Evolutionary conservation across 2,888 invertebrate species (phyloP).

Genomic region (Calameuta idolon): DNA sequence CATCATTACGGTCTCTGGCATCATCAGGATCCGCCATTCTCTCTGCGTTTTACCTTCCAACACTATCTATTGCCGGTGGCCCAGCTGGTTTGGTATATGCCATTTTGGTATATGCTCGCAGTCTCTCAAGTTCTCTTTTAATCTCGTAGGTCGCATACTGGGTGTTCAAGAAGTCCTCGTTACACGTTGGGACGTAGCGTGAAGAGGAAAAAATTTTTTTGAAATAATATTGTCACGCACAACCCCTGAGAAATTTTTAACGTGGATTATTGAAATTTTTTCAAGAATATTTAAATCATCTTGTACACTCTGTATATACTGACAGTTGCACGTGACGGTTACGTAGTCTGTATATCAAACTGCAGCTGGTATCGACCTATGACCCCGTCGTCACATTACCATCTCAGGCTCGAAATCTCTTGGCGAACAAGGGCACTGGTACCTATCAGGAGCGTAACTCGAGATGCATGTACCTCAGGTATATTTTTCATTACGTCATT

Average conservation of each 20-base stretch:
- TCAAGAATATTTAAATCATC: background rate
- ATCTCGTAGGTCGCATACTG: background rate
- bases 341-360: background rate
- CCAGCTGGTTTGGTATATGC: background rate
- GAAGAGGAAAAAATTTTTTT: background rate
- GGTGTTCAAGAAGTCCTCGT: background rate
- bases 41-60: background rate
- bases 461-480: background rate
- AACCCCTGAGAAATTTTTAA: background rate
- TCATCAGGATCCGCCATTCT: background rate
- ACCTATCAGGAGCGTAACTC: background rate
- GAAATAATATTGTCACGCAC: background rate
- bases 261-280: background rate
- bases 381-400: background rate
- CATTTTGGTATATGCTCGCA: background rate
- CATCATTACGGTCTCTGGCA: conserved; percentile 20
- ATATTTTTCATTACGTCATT: background rate
- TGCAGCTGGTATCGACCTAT: conserved; percentile 8
- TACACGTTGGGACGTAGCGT: background rate
- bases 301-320: background rate
- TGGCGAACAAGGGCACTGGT: conserved; percentile 6
- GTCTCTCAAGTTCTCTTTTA: background rate
- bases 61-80: background rate
- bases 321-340: background rate
- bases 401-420: conserved; percentile 2